Conservation (phyloP, 2,797 vertebrate genomes). For the Tenualosa ilisha region DNA sequence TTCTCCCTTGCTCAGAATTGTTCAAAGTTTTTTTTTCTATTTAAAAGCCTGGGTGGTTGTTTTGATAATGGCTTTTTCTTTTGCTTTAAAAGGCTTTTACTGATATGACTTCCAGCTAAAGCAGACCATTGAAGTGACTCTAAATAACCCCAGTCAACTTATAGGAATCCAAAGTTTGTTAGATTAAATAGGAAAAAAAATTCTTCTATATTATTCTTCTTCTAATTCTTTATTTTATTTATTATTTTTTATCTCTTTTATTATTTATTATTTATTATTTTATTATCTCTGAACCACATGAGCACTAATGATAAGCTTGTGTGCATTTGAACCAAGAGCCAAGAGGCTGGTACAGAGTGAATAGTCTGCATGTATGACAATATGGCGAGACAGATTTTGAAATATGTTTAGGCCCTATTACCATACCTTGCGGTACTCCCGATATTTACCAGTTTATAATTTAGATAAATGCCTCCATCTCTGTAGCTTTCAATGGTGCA, state of each 20-base stretch:
- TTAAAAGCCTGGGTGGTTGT: background rate
- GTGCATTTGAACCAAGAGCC: background rate
- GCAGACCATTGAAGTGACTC: background rate
- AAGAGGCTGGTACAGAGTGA: background rate
- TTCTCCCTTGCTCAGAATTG: too few species aligned
- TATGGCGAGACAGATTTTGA: background rate
- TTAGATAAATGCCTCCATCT: background rate
- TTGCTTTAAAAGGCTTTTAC: background rate
- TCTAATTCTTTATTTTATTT: too few species aligned
- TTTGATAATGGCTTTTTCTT: background rate
- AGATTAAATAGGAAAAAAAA: background rate
- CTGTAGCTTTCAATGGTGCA: background rate
- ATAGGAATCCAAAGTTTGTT: background rate
- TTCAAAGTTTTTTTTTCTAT: background rate
- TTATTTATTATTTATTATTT: too few species aligned
- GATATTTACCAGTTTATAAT: background rate
- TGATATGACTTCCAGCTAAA: background rate
- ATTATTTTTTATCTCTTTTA: too few species aligned
- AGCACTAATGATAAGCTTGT: too few species aligned
- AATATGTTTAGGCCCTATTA: background rate
- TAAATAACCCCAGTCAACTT: background rate
- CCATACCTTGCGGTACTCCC: background rate
- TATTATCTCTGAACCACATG: too few species aligned
- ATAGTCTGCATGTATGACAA: background rate
- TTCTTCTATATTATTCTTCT: too few species aligned